Evolutionary conservation across 1,140 invertebrate genomes (phyloP).

Genomic region (Parasteatoda tepidariorum): DNA sequence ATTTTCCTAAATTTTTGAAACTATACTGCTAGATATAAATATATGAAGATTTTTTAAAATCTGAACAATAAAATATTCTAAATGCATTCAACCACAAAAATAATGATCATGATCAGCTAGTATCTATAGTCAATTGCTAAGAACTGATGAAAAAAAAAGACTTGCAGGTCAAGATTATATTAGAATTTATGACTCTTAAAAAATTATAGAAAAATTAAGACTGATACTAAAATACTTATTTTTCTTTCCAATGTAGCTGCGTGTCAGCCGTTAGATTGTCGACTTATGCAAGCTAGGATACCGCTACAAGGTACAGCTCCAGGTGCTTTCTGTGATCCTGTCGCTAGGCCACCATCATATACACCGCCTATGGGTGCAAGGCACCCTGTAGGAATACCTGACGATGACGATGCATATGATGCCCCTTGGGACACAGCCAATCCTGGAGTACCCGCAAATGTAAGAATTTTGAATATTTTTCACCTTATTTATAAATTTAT

Average conservation of each 20-base stretch:
- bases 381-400: conserved; percentile 51
- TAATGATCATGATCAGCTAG: too few species aligned
- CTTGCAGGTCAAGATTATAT: too few species aligned
- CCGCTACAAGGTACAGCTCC: conserved; percentile 12
- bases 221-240: too few species aligned
- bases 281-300: conserved; percentile 28
- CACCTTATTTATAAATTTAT: background rate
- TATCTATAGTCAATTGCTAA: too few species aligned
- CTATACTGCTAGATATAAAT: too few species aligned
- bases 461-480: conserved; percentile 14
- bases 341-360: conserved; percentile 37
- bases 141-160: too few species aligned
- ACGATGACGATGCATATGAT: conserved; percentile 59
- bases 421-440: conserved; percentile 57
- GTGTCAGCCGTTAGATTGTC: conserved; percentile 42
- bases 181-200: too few species aligned
- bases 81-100: too few species aligned
- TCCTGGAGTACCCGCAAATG: conserved; percentile 44
- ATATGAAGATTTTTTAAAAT: too few species aligned
- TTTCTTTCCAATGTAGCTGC: conserved; percentile 21
- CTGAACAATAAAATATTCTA: too few species aligned
- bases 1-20: too few species aligned
- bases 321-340: conserved; percentile 21
- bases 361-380: conserved; percentile 40
- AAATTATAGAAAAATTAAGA: too few species aligned